A percentile compares a stretch with the other conserved stretches of the same genome.
These are phyloP conservation scores for Cerastis rubricosa DNA, from an alignment of 2,888 invertebrate species.

Conservation along the genomic window DNA sequence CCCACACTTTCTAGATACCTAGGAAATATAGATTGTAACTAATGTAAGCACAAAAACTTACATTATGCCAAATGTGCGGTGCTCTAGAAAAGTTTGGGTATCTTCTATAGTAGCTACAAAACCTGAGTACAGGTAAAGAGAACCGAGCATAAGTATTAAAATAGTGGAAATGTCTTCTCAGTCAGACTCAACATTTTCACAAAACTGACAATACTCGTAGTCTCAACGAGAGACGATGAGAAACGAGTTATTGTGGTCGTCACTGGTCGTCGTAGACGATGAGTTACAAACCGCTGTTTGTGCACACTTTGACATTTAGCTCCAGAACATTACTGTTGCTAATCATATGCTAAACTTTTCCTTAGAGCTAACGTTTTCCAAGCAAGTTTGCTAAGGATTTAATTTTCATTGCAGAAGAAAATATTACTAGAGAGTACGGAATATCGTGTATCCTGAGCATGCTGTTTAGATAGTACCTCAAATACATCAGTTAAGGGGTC, in stretches of 20 bases:
- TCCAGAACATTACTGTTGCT: slow-evolving; percentile 23
- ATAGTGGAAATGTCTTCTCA: background rate
- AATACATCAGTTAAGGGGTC: background rate
- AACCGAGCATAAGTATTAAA: background rate
- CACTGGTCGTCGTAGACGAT: slow-evolving; percentile 21
- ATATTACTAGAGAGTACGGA: background rate
- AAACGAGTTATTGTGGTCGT: slow-evolving; percentile 22
- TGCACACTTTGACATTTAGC: slow-evolving; percentile 37
- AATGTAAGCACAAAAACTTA: background rate
- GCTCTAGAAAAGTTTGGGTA: background rate
- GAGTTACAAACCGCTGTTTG: slow-evolving; percentile 32
- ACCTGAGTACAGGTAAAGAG: background rate
- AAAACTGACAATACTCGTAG: background rate
- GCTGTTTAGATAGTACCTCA: background rate
- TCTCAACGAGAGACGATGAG: background rate
- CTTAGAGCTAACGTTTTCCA: slow-evolving; percentile 28
- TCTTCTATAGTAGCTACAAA: background rate
- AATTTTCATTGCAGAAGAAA: background rate
- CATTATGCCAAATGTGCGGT: too few species aligned
- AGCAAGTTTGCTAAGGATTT: background rate
- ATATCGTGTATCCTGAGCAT: background rate
- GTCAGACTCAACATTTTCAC: background rate
- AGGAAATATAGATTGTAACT: background rate
- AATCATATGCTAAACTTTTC: slow-evolving; percentile 38
- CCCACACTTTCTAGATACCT: background rate